Conservation (phyloP, 2,888 invertebrate genomes). For the Leptopilina syphax region DNA sequence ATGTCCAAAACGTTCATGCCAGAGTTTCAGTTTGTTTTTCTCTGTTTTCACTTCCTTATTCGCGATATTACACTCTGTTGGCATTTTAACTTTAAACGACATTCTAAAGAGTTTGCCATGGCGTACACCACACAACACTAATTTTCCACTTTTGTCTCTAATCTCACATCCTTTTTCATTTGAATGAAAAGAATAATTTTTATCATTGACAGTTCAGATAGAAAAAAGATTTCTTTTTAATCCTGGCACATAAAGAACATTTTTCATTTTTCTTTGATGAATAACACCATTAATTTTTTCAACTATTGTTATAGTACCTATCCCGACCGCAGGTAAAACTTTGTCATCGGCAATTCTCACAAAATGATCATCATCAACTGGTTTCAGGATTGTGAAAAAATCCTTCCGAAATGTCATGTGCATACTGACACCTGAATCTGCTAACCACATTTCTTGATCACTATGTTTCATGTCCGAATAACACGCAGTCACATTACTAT, state of each 20-base stretch:
- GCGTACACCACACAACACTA: conserved; percentile 27
- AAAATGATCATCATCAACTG: neutral
- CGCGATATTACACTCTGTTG: neutral
- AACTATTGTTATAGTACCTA: conserved; percentile 45
- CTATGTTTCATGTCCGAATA: neutral
- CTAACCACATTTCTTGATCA: neutral
- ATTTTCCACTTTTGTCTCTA: conserved; percentile 2
- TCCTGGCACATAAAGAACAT: conserved; percentile 48
- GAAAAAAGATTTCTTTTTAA: conserved; percentile 47
- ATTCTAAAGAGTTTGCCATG: conserved; percentile 35
- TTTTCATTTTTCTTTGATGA: conserved; percentile 34
- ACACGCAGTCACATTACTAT: no score
- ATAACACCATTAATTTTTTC: conserved; percentile 35
- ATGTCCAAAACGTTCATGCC: neutral
- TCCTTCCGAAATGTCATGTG: neutral
- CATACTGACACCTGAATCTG: conserved; percentile 17
- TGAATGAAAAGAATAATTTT: conserved; percentile 41
- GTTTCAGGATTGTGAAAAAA: neutral
- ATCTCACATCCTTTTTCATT: conserved; percentile 41
- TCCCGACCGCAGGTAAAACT: conserved; percentile 31
- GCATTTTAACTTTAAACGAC: conserved; percentile 41
- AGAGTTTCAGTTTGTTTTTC: neutral
- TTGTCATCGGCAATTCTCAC: conserved; percentile 48
- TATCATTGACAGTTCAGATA: conserved; percentile 40
- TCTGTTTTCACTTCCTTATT: neutral